A percentile compares a stretch with the other conserved stretches of the same genome.
Conservation (phyloP, 2,113 vertebrate species). For the Plestiodon gilberti region DNA sequence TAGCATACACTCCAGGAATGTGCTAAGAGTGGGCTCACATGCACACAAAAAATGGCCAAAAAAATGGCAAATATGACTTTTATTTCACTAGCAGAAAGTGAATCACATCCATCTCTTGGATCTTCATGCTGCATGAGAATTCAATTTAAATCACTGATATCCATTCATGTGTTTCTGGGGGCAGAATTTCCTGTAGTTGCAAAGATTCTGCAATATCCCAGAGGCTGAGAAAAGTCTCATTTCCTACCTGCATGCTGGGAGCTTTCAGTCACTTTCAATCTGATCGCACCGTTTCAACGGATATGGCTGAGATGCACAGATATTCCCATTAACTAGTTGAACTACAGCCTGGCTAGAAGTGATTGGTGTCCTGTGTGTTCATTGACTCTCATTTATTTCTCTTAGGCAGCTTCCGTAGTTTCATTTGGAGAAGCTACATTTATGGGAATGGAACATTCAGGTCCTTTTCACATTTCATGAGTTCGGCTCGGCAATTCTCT, state of each 20-base stretch:
- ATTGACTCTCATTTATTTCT: constrained; percentile 37
- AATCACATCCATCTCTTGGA: not conserved
- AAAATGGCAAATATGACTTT: not conserved
- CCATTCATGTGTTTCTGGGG: not conserved
- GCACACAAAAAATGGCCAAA: not conserved
- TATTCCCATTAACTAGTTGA: constrained; percentile 25
- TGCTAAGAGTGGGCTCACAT: not conserved
- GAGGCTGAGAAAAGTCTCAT: constrained; percentile 2
- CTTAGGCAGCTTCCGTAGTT: constrained; percentile 7
- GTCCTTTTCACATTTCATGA: constrained; percentile 12
- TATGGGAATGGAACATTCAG: constrained; percentile 21
- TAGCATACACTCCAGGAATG: not conserved
- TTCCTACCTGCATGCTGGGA: constrained; percentile 15
- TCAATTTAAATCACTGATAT: constrained; percentile 14
- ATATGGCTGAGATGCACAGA: constrained; percentile 19
- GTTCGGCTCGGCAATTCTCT: constrained; percentile 30
- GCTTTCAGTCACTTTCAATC: constrained; percentile 41
- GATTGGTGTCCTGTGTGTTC: constrained; percentile 17
- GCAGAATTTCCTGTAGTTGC: constrained; percentile 7
- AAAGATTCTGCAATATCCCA: not conserved
- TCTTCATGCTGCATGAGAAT: not conserved
- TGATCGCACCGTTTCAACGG: constrained; percentile 39
- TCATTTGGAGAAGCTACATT: constrained; percentile 39
- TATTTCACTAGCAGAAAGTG: not conserved
- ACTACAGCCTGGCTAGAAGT: constrained; percentile 1